phyloP scores from a whole-genome alignment of 2,888 invertebrate genomes.

The Drosophila mayaguana region DNA sequence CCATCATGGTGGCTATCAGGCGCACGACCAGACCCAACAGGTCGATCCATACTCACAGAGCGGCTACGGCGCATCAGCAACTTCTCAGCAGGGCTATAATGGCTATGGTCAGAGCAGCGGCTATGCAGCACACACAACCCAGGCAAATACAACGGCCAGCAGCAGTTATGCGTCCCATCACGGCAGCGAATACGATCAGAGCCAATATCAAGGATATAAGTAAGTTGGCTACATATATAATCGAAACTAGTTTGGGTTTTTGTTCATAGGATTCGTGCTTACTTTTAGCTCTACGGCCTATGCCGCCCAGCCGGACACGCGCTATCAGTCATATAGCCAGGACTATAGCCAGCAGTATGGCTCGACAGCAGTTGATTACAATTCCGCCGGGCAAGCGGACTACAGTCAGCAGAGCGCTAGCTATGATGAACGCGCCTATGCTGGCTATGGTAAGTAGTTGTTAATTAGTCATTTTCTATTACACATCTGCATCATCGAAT shows the following conservation, averaged over 20 bases:
- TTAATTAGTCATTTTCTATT: background rate
- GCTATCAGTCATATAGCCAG: slow-evolving; percentile 84
- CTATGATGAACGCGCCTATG: slow-evolving; percentile 84
- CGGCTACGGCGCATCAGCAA: slow-evolving; percentile 76
- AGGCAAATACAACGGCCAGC: slow-evolving; percentile 73
- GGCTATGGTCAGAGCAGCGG: slow-evolving; percentile 84
- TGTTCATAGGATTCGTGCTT: background rate
- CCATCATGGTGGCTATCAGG: slow-evolving; percentile 83
- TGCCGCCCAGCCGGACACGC: slow-evolving; percentile 82
- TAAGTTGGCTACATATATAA: slow-evolving; percentile 45
- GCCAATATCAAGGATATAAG: slow-evolving; percentile 85
- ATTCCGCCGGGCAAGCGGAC: slow-evolving; percentile 83
- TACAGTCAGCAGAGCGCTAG: slow-evolving; percentile 81
- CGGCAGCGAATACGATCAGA: slow-evolving; percentile 84
- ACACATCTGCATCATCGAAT: slow-evolving; percentile 22
- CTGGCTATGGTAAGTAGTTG: slow-evolving; percentile 84
- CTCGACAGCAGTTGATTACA: slow-evolving; percentile 84
- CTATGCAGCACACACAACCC: slow-evolving; percentile 76
- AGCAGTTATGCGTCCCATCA: slow-evolving; percentile 80
- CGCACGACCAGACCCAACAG: slow-evolving; percentile 84
- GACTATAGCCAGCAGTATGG: slow-evolving; percentile 85
- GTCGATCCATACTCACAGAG: slow-evolving; percentile 85
- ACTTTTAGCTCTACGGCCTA: slow-evolving; percentile 79
- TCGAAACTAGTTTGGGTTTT: background rate
- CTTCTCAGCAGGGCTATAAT: slow-evolving; percentile 82